phyloP scores from a whole-genome alignment of 2,888 invertebrate species.

The Epinotia nisella region DNA sequence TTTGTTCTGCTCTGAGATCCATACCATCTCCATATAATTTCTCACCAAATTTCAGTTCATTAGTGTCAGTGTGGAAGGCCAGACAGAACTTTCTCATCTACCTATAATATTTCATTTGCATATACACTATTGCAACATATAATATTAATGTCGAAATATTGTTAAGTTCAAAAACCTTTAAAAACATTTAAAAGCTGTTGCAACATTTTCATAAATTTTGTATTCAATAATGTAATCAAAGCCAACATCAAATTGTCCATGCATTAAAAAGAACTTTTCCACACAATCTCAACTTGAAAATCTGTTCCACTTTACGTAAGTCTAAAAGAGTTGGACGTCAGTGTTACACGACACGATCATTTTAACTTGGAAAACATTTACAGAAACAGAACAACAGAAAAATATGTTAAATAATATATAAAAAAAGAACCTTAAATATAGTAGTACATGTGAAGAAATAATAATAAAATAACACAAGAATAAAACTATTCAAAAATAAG shows the following conservation, averaged over 20 bases:
- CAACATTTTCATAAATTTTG: not conserved
- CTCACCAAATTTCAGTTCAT: too few relatives aligned
- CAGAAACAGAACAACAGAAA: too few relatives aligned
- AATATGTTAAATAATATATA: too few relatives aligned
- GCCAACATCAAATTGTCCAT: not conserved
- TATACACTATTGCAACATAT: too few relatives aligned
- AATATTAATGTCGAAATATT: not conserved
- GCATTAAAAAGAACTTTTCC: slow-evolving; percentile 23
- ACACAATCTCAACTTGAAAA: slow-evolving; percentile 38
- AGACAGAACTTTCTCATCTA: too few relatives aligned
- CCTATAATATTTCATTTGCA: too few relatives aligned
- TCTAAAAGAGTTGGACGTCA: slow-evolving; percentile 38
- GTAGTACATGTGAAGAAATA: too few relatives aligned
- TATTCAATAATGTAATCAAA: not conserved
- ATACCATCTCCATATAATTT: not conserved
- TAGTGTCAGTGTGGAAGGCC: not conserved
- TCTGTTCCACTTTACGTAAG: slow-evolving; percentile 34
- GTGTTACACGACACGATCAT: slow-evolving; percentile 56
- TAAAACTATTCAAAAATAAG: too few relatives aligned
- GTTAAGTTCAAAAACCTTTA: not conserved
- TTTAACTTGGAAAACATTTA: slow-evolving; percentile 54
- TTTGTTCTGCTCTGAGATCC: not conserved
- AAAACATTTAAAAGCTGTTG: not conserved
- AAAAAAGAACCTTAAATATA: slow-evolving; percentile 26
- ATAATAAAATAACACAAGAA: too few relatives aligned